Conservation (phyloP, 2,113 vertebrate species). For the Megaptera novaeangliae region DNA sequence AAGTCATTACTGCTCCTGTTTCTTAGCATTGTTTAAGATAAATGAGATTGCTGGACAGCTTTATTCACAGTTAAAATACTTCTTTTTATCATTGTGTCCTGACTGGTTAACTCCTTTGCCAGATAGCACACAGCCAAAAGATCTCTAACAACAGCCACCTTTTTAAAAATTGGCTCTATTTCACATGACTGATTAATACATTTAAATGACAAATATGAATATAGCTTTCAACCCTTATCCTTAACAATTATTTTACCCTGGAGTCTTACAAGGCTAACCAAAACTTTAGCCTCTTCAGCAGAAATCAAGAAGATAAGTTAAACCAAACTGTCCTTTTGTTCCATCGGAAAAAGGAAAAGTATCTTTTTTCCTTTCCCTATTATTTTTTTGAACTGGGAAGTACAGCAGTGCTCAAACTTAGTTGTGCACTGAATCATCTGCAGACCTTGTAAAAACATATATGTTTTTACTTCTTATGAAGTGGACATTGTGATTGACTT, state of each 20-base stretch:
- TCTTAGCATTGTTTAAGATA: background rate
- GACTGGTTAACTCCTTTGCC: constrained; percentile 14
- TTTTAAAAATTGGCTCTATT: background rate
- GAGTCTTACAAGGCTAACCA: background rate
- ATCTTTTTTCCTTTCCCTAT: background rate
- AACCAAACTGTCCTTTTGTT: background rate
- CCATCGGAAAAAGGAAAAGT: background rate
- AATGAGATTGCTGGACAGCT: background rate
- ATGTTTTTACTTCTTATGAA: background rate
- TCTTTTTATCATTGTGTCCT: background rate
- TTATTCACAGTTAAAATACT: constrained; percentile 30
- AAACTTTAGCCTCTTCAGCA: background rate
- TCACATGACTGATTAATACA: constrained; percentile 11
- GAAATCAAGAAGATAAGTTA: background rate
- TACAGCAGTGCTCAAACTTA: background rate
- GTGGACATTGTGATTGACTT: background rate
- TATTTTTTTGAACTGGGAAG: background rate
- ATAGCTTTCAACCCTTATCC: background rate
- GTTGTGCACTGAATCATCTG: background rate
- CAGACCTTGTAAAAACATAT: background rate
- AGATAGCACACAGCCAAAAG: background rate
- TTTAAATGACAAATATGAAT: constrained; percentile 23
- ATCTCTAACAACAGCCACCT: background rate
- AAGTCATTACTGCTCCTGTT: background rate
- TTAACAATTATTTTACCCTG: background rate